A percentile compares a stretch with the other conserved stretches of the same genome.
These are phyloP conservation scores for Pagrus major DNA, from an alignment of 2,113 vertebrate genomes.

Conservation along the genomic window DNA sequence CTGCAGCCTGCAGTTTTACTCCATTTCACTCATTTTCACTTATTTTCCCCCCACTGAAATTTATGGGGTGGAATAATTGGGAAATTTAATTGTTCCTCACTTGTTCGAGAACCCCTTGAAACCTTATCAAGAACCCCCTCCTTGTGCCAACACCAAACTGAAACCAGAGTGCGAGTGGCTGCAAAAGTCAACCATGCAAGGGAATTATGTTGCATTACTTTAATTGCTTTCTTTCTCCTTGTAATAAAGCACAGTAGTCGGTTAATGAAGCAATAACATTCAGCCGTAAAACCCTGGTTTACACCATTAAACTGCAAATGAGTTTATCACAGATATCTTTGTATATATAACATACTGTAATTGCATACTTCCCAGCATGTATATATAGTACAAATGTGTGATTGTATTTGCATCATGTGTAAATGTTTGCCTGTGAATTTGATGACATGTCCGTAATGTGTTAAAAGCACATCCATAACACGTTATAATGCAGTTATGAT, in stretches of 20 bases:
- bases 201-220: constrained; percentile 7
- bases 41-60: neutral
- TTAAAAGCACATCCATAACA: no score
- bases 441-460: no score
- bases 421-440: neutral
- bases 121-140: neutral
- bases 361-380: no score
- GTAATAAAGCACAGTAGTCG: constrained; percentile 24
- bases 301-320: constrained; percentile 46
- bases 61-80: neutral
- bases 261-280: constrained; percentile 39
- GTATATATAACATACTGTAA: neutral
- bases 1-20: neutral
- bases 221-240: constrained; percentile 17
- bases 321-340: constrained; percentile 16
- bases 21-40: neutral
- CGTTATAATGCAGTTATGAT: no score
- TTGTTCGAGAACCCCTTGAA: neutral
- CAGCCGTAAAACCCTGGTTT: constrained; percentile 24
- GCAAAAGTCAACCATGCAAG: constrained; percentile 15
- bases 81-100: neutral
- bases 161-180: neutral
- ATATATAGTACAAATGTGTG: no score
- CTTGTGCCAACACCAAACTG: neutral
- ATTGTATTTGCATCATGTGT: neutral